Evolutionary conservation across 2,113 vertebrate genomes (phyloP), one percentile per base, ranked within the genome.

Genomic region (Circaetus cinerascens): DNA sequence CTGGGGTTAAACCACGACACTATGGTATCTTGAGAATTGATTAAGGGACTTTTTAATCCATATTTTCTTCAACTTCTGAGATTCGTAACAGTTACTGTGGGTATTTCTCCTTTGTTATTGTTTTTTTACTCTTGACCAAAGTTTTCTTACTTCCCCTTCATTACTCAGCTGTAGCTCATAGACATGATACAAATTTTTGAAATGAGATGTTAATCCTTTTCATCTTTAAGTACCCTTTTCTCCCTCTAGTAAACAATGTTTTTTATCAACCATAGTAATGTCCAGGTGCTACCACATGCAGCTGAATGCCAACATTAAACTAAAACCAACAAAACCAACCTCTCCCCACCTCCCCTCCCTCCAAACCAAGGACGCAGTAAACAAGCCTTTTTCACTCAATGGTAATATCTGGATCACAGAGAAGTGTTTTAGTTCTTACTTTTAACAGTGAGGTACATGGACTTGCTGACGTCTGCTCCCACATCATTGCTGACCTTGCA

Each of bases 401-500:
- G 21, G 43, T 66, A 95, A 89, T 43, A 73, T 17, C 79, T 93
- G 97, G 96, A 95, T 79, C 97, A 97, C 95, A 98, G 97, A 90
- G 78, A 98, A 98, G 93, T 45, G 18, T 74, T 97, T 95, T 89
- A 90, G 81, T 97, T 97, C 99, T 99, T 99, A 99, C 99, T 99
- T 99, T 99, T 99, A 97, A 99, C 99, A 89, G 99, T 99, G 99
- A 99, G 99, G 99, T 99, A 99, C 99, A 99, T 99, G 99, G 99
- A 99, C 99, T 99, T 99, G 99, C 99, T 99, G 99, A 99, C 99
- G 97, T 99, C 99, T 64, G 99, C 99, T 98, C 99, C 99, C 98
- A 99, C 99, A 97, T 99, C 99, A 98, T 99, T 99, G 99, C 99
- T 99, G 99, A 99, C 99, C 98, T 99, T 99, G 98, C 99, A 99